Evolutionary conservation across 2,888 invertebrate species (phyloP), one percentile per base, ranked within the genome.

Genomic region (Cheilosia grossa): DNA sequence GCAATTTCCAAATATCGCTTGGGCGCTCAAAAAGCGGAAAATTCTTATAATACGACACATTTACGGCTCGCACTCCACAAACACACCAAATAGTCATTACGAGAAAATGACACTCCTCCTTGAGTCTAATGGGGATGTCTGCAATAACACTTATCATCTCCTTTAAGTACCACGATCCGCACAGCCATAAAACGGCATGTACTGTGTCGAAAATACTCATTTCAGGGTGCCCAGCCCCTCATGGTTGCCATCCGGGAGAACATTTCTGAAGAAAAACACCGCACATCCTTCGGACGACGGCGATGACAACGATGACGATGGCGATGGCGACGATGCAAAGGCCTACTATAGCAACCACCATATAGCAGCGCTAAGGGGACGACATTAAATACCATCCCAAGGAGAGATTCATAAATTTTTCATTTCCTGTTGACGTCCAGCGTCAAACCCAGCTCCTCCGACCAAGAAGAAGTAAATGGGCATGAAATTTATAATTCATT

Each of bases 391-490:
- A 75, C 70, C 81, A 81, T 77, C 72, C 72, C 85, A 85, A 85
- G 75, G 70, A 85, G 81, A 72, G 81, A 85, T 81, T 85, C 85
- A 85, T 85, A 85, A 85, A 85, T 85, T 85, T 85, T 85, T 85
- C 85, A 85, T 85, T 85, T 85, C 85, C 85, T 85, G 85, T 85
- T 85, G 85, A 85, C 85, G 85, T 85, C 85, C 85, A 85, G 85
- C 81, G 81, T 75, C 85, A 85, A 77, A 67, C 85, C 75, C 85
- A 44, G 47, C 66, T 59, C 79, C 69, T 59, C 69, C 72, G 58
- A 66, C 80, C 63, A 63, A 42, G 40, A 33, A 83, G 67, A 85
- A 85, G 85, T 85, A 85, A 85, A 85, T 85, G 85, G 85, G 85
- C 85, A 85, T 85, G 85, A 85, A 85, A 85, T 85, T 85, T 85